phyloP scores from a whole-genome alignment of 2,113 vertebrate genomes.

The Ptilorrhoa leucosticta region DNA sequence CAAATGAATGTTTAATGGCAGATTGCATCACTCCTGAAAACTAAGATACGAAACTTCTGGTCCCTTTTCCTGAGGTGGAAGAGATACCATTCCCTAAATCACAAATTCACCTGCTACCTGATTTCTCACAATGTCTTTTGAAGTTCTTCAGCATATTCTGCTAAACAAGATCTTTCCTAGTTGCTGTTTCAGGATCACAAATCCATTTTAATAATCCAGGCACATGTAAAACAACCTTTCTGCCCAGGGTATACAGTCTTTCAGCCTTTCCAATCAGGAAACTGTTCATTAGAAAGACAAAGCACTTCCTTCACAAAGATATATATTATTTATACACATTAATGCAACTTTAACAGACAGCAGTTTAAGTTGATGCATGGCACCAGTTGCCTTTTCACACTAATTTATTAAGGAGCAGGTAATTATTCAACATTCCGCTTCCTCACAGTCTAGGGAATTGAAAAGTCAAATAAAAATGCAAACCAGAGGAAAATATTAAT shows the following conservation, averaged over 20 bases:
- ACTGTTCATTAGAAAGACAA: conserved; percentile 36
- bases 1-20: not conserved
- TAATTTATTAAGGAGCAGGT: conserved; percentile 31
- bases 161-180: not conserved
- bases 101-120: not conserved
- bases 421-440: conserved; percentile 20
- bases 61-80: not conserved
- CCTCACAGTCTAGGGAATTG: not conserved
- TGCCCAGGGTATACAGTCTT: not conserved
- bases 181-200: not conserved
- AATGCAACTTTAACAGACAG: conserved; percentile 49
- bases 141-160: not conserved
- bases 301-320: conserved; percentile 23
- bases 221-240: not conserved
- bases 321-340: conserved; percentile 53
- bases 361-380: conserved; percentile 56
- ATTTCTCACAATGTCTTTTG: not conserved
- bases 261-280: conserved; percentile 12
- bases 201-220: not conserved
- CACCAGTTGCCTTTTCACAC: conserved; percentile 22
- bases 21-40: not conserved
- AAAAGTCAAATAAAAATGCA: conserved; percentile 17
- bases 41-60: not conserved
- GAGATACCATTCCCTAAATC: not conserved
- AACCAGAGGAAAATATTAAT: conserved; percentile 11